A percentile compares a stretch with the other conserved stretches of the same genome.
Conservation (phyloP, 2,113 vertebrate genomes). For the Varanus salvator region DNA sequence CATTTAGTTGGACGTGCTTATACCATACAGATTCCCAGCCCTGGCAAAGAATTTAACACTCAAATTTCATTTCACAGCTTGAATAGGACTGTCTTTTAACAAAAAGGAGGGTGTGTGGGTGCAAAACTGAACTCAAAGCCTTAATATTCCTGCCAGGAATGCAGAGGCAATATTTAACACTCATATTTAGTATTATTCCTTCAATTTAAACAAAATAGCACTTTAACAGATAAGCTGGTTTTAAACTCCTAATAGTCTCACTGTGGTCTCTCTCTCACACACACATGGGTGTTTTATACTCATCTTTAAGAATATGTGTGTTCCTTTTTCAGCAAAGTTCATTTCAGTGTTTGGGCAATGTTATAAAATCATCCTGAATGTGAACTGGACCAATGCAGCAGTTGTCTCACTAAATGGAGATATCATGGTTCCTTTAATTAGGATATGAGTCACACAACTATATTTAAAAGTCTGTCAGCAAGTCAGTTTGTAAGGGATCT, state of each 20-base stretch:
- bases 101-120: neutral
- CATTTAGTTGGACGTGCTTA: conserved; percentile 35
- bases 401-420: conserved; percentile 27
- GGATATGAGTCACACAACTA: neutral
- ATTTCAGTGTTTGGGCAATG: conserved; percentile 20
- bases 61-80: conserved; percentile 28
- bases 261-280: neutral
- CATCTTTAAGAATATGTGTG: neutral
- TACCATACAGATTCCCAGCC: neutral
- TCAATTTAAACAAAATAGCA: conserved; percentile 12
- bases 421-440: conserved; percentile 37
- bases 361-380: neutral
- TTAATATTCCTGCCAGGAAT: neutral
- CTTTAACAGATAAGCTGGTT: neutral
- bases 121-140: neutral
- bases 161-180: conserved; percentile 9
- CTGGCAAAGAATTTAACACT: conserved; percentile 33
- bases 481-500: neutral
- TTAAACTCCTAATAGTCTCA: neutral
- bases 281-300: neutral
- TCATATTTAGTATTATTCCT: neutral
- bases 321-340: neutral
- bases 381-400: neutral
- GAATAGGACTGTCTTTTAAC: neutral
- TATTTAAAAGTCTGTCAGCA: conserved; percentile 37